Conservation (phyloP, 2,888 invertebrate species). For the Baronia brevicornis region DNA sequence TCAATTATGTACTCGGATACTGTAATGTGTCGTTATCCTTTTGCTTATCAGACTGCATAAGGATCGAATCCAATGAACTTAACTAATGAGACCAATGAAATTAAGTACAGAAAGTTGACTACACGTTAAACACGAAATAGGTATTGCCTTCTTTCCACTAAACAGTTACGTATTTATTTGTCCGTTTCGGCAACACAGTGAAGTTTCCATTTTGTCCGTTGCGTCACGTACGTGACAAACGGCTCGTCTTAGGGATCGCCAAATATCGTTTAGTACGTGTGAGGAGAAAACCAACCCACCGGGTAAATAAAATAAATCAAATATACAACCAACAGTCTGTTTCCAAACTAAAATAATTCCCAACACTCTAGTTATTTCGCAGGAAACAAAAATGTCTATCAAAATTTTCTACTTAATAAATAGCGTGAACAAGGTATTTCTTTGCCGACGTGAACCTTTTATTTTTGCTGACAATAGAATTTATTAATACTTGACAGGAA, state of each 20-base stretch:
- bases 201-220: conserved; percentile 66
- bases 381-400: conserved; percentile 27
- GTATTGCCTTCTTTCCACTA: conserved; percentile 32
- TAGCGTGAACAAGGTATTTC: conserved; percentile 12
- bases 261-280: conserved; percentile 76
- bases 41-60: no score
- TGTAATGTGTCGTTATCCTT: no score
- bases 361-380: conserved; percentile 32
- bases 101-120: conserved; percentile 1
- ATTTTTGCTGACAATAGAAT: conserved; percentile 15
- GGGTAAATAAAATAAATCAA: conserved; percentile 75
- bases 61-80: no score
- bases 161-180: conserved; percentile 65
- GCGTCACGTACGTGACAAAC: conserved; percentile 74
- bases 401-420: conserved; percentile 16
- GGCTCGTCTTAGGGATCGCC: conserved; percentile 73
- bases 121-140: neutral
- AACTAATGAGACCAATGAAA: neutral
- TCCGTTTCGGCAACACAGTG: conserved; percentile 59
- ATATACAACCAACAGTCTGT: conserved; percentile 66
- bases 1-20: no score
- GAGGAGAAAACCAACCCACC: conserved; percentile 64
- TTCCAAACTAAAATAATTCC: conserved; percentile 51
- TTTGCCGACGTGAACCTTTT: conserved; percentile 10
- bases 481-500: conserved; percentile 10